Conservation (phyloP, 2,113 vertebrate species). For the Piprites chloris region DNA sequence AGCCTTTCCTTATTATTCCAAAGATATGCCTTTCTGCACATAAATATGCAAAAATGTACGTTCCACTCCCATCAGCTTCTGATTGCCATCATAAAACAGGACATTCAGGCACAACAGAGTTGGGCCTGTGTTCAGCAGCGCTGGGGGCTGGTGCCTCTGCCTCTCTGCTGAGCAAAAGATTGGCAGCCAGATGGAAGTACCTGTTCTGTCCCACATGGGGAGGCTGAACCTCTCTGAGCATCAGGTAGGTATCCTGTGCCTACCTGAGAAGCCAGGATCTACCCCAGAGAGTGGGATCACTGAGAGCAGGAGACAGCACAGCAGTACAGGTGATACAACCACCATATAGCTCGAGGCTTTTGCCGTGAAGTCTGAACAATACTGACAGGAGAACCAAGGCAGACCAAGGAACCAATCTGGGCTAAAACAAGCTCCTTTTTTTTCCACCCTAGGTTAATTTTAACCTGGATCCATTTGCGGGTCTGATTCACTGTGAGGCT, state of each 20-base stretch:
- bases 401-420: background rate
- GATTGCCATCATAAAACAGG: background rate
- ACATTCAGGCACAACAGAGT: background rate
- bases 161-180: background rate
- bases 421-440: background rate
- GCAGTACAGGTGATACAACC: background rate
- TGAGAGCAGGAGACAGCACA: background rate
- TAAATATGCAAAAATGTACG: background rate
- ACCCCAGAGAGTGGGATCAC: background rate
- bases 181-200: background rate
- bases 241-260: background rate
- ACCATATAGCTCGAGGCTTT: background rate
- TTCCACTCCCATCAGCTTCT: background rate
- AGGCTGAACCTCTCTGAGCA: background rate
- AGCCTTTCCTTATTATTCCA: background rate
- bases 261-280: background rate
- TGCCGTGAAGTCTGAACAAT: background rate
- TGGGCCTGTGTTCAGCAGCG: background rate
- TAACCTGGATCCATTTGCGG: background rate
- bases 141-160: background rate
- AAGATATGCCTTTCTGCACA: background rate
- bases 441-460: constrained; percentile 7
- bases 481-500: constrained; percentile 14
- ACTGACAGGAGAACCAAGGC: background rate
- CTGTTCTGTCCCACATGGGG: background rate